Evolutionary conservation across 2,113 vertebrate species (phyloP).

Genomic region (Nansenia antarctica): DNA sequence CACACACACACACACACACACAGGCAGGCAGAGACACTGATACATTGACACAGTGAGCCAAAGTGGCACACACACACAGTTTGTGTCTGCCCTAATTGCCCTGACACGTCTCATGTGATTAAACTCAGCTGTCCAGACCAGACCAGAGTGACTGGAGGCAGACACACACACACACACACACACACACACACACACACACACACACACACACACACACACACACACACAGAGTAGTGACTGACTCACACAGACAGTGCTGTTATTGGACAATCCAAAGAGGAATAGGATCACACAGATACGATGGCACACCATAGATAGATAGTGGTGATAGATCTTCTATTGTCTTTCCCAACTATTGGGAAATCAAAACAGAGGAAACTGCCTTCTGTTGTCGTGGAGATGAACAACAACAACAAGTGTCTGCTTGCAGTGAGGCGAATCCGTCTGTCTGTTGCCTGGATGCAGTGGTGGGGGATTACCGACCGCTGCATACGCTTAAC

Average conservation of each 20-base stretch:
- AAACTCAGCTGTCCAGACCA: slow-evolving; percentile 1
- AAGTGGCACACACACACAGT: no score
- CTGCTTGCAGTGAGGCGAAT: not conserved
- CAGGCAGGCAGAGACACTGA: slow-evolving; percentile 11
- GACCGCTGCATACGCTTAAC: not conserved
- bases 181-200: not conserved
- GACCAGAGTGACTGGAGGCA: not conserved
- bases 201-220: not conserved
- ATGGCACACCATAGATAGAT: no score
- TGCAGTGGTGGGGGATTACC: not conserved
- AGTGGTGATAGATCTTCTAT: not conserved
- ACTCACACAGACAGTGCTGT: not conserved
- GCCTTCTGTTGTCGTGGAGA: not conserved
- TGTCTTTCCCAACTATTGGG: not conserved
- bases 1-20: slow-evolving; percentile 15
- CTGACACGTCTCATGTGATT: slow-evolving; percentile 13
- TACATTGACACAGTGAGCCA: slow-evolving; percentile 12
- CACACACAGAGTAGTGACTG: not conserved
- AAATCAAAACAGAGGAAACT: not conserved
- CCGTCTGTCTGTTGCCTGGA: not conserved
- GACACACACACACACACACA: not conserved
- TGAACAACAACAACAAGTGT: not conserved
- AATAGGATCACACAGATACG: not conserved
- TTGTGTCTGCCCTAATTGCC: slow-evolving; percentile 18
- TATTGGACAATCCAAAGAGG: not conserved